Conservation (phyloP, 1,140 invertebrate species). For the Pseudomyrmex cubaensis region DNA sequence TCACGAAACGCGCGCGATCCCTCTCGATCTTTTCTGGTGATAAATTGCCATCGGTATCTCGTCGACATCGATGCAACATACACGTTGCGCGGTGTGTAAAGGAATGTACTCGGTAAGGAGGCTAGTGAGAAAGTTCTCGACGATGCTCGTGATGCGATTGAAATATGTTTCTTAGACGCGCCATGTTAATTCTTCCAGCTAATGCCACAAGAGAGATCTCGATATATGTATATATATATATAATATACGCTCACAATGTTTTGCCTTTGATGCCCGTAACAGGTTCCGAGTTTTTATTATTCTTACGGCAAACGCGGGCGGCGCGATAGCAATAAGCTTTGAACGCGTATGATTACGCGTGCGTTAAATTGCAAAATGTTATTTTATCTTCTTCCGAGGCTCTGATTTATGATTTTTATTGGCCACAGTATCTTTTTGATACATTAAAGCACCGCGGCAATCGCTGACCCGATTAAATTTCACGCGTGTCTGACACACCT, state of each 20-base stretch:
- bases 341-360: not conserved
- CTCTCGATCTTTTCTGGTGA: conserved; percentile 63
- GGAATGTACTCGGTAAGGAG: conserved; percentile 40
- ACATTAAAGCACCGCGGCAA: conserved; percentile 55
- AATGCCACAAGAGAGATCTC: conserved; percentile 43
- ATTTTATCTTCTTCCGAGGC: conserved; percentile 47
- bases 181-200: conserved; percentile 52
- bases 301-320: conserved; percentile 2
- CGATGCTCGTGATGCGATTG: conserved; percentile 43
- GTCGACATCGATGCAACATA: conserved; percentile 63
- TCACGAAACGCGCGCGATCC: not conserved
- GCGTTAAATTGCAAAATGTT: conserved; percentile 49
- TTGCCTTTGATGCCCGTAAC: conserved; percentile 28
- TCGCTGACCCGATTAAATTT: conserved; percentile 65
- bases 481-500: conserved; percentile 63
- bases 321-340: conserved; percentile 16
- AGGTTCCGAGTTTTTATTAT: conserved; percentile 37
- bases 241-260: conserved; percentile 11
- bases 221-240: not conserved
- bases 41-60: conserved; percentile 71
- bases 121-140: conserved; percentile 47
- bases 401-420: conserved; percentile 60
- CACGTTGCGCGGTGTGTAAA: not conserved
- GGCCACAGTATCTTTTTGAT: conserved; percentile 9
- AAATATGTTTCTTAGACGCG: conserved; percentile 51